These are phyloP conservation scores for Germaria angustata DNA, from an alignment of 2,888 invertebrate genomes.

Conservation along the genomic window DNA sequence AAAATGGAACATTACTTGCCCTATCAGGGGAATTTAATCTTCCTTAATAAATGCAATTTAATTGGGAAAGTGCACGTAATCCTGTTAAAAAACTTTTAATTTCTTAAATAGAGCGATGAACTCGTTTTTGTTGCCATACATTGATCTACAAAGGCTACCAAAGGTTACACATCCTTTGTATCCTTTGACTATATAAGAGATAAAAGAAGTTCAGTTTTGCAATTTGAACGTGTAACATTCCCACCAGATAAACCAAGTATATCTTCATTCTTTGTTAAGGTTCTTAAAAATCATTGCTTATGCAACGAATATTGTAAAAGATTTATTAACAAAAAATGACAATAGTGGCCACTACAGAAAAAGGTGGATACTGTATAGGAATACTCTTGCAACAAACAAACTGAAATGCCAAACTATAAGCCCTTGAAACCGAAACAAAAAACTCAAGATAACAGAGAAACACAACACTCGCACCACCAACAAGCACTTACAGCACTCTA, in stretches of 20 bases:
- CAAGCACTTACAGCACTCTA: slow-evolving; percentile 22
- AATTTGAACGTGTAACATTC: too few species aligned
- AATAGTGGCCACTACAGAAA: slow-evolving; percentile 12
- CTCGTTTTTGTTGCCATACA: too few species aligned
- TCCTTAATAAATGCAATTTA: too few species aligned
- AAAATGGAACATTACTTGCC: too few species aligned
- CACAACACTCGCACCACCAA: slow-evolving; percentile 42
- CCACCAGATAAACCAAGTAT: not conserved
- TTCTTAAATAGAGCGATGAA: too few species aligned
- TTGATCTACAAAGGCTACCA: too few species aligned
- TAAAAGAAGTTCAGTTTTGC: too few species aligned
- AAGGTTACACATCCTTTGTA: too few species aligned
- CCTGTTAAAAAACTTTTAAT: too few species aligned
- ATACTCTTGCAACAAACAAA: slow-evolving; percentile 2
- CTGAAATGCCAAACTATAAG: slow-evolving; percentile 22
- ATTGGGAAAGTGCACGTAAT: too few species aligned
- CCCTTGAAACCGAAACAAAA: slow-evolving; percentile 33
- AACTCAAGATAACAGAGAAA: slow-evolving; percentile 33
- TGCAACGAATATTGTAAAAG: slow-evolving; percentile 55
- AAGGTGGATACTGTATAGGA: slow-evolving; percentile 30
- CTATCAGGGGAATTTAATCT: too few species aligned
- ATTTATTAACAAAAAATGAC: slow-evolving; percentile 64
- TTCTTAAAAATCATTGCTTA: slow-evolving; percentile 1
- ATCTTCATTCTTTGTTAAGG: not conserved
- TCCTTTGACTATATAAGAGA: too few species aligned